Evolutionary conservation across 2,888 invertebrate species (phyloP), one percentile per base, ranked within the genome.

Genomic region (Bembecia ichneumoniformis): DNA sequence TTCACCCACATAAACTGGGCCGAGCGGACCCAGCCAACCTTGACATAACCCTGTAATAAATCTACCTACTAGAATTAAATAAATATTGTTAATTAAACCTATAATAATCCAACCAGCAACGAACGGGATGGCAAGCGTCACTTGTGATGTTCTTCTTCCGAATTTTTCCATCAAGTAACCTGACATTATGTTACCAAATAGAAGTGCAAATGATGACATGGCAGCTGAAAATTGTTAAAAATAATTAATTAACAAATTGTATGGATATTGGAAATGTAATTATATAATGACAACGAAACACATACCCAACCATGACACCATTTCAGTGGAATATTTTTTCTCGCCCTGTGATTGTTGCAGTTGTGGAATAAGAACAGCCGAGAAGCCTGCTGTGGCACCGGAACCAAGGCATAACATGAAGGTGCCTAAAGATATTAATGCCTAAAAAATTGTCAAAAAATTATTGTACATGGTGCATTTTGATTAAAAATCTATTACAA

Each of bases 231-330:
- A 16, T 44, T n/a, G 40, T 40, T 40, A 44, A 44, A 44, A 15
- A 16, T 10, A 16, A 14, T 15, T 7, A 14, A 10, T 44, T 10
- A 46, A 5, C 16, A 40, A 40, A 36, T 49, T 45, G 16, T 45
- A 7, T 35, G 3, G 14, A 45, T n/a, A 17, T 15, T 46, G 1
- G 9, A 45, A 45, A 28, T 28, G 9, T 28, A 28, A 28, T 28
- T 9, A 28, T 28, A 11, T 15, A 16, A 44, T 17, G 13, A 10
- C 16, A 44, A 44, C 11, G 1, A 47, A 59, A 60, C 64, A 80
- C 82, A 62, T 82, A 90, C 90, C 91, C 66, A 91, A 88, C 91
- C 91, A 91, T 49, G 91, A 90, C 45, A 83, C 82, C 69, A 89
- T 72, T 58, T 89, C 88, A 9, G 71, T 70, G 5, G 81, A 82